Base-by-base conservation (phyloP, 2,888 invertebrate genomes). In the Mythimna ferrago region DNA sequence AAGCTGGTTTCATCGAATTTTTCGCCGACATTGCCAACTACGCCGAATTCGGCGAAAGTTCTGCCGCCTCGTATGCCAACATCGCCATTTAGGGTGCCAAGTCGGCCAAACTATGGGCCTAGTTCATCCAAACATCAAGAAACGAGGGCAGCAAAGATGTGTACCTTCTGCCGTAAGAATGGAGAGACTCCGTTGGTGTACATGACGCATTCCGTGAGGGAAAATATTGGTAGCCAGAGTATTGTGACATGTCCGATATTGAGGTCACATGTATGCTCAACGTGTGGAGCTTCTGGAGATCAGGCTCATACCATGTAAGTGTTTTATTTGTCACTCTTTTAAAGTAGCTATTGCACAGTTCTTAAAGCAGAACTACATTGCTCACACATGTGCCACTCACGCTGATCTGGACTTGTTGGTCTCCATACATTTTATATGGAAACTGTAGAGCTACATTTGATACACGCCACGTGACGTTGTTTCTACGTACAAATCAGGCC, bases 241-340 rank as follows among this genome's bases (percentile, higher is more conserved):
- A 78, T 94, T 35, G 96, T 96, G 1, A 92, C 93, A 0, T 96
- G 96, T 63, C 96, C 96, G 0, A 95, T 96, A 38, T 78, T 96
- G 76, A 87, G 95, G 60, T 93, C 92, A 0, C 94, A 94, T 79
- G 90, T 94, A 0, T 96, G 96, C 61, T 84, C 91, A 0, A 89
- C 89, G 0, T 96, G 96, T 74, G 93, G 94, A 0, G 93, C 87
- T 2, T 88, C 93, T 0, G 96, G 96, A 0, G 95, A 96, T 66
- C 80, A 93, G 70, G 96, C 96, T 26, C 96, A 96, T 87, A 96
- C 96, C 14, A 93, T 94, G 96, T 96, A 91, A 94, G 96, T 94
- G 72, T 71, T 48, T 68, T 71, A 48, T 11, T 38, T n/a, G 11
- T 10, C 10, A 16, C 7, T 14, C 21, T 21, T 38, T 38, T 38